Percentiles rank a stretch among this genome's conserved stretches.
These are phyloP conservation scores for Oreochromis spilurus DNA, from an alignment of 2,113 vertebrate species.

Conservation along the genomic window DNA sequence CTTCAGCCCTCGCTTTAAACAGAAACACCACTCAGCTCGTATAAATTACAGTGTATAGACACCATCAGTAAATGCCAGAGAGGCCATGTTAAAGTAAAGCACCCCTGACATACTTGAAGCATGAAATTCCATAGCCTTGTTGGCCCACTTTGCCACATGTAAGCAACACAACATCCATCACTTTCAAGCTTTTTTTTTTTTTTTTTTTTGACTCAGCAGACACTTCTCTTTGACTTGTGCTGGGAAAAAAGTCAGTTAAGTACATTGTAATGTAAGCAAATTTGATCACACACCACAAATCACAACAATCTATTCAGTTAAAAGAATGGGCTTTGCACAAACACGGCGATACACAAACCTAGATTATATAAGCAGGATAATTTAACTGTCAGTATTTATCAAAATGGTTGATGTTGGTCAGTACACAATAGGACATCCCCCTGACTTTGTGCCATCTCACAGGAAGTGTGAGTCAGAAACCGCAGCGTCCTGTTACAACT, in stretches of 20 bases:
- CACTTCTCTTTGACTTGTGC: background rate
- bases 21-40: constrained; percentile 11
- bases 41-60: constrained; percentile 31
- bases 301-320: constrained; percentile 7
- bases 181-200: background rate
- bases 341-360: constrained; percentile 19
- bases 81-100: constrained; percentile 7
- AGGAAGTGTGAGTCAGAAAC: background rate
- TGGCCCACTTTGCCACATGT: constrained; percentile 14
- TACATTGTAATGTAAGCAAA: constrained; percentile 39
- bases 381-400: constrained; percentile 25
- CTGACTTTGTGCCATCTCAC: background rate
- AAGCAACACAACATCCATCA: constrained; percentile 33
- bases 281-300: constrained; percentile 34
- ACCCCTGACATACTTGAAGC: constrained; percentile 8
- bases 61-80: background rate
- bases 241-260: constrained; percentile 27
- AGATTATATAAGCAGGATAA: constrained; percentile 10
- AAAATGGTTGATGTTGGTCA: background rate
- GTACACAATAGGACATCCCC: constrained; percentile 4
- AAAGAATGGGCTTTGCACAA: constrained; percentile 28
- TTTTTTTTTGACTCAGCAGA: background rate
- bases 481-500: background rate
- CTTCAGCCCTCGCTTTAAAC: constrained; percentile 20
- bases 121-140: constrained; percentile 17